Evolutionary conservation across 2,113 vertebrate species (phyloP), one percentile per base, ranked within the genome.

Genomic region (Lutjanus erythropterus): DNA sequence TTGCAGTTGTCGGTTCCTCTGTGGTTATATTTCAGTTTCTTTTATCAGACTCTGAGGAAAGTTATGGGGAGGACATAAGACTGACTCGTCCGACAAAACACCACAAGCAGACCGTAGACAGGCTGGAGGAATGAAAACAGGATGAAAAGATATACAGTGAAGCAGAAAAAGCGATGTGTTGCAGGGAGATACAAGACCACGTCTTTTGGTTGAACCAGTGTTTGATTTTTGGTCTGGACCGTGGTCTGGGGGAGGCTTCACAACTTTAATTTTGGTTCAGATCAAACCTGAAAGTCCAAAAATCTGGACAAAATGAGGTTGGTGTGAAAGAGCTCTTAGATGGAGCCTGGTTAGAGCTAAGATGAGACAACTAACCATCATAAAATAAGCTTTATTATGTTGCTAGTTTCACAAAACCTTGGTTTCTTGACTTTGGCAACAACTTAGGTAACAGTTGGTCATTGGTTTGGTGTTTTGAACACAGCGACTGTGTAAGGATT

Each of bases 81-180:
- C 25, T 55, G 71, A 86, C 78, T 59, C 58, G 67, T 46, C 68
- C 61, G 37, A 33, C 79, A 75, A 81, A 86, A 88, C 47, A 81
- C 62, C 46, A 14, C 11, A 23, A 35, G 35, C 56, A 65, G 68
- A 62, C 69, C 39, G 10, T 15, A 46, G 75, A 86, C 33, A 41
- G 65, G 37, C 37, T 31, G 0, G 39, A 69, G 41, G 81, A 65
- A 72, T 56, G 66, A 76, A 70, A 72, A 71, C 44, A 76, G 41
- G 56, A n/a, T n/a, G 35, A 71, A 37, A 47, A 68, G 67, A 80
- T n/a, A n/a, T n/a, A n/a, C 19, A n/a, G 11, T 42, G 25, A 46
- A 33, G 55, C 35, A 46, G 49, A 29, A 66, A 46, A 52, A 35
- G 33, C n/a, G n/a, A n/a, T n/a, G n/a, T n/a, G n/a, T n/a, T n/a